These are phyloP conservation scores for Cantharis rufa DNA, from an alignment of 2,888 invertebrate species.

Conservation along the genomic window DNA sequence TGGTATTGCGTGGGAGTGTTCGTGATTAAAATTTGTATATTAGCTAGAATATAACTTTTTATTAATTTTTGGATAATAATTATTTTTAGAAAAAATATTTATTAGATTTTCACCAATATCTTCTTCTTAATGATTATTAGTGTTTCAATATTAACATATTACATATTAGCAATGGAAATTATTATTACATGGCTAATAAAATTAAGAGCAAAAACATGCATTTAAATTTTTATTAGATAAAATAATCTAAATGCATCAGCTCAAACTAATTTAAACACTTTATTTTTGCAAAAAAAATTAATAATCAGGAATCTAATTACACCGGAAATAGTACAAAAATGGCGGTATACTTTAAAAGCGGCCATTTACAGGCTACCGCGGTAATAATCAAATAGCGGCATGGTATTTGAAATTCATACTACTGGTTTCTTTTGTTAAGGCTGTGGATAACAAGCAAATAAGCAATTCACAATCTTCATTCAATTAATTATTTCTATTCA, in stretches of 20 bases:
- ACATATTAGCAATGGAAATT: background rate
- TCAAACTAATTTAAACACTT: conserved; percentile 22
- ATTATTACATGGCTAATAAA: background rate
- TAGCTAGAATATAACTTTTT: background rate
- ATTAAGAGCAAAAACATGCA: background rate
- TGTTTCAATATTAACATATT: background rate
- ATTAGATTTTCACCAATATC: background rate
- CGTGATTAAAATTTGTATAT: background rate
- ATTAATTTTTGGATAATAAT: too few species aligned
- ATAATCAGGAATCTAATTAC: conserved; percentile 23
- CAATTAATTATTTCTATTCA: conserved; percentile 34
- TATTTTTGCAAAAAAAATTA: conserved; percentile 15
- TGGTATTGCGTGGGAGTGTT: background rate
- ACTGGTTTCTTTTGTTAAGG: conserved; percentile 32
- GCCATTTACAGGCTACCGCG: conserved; percentile 34
- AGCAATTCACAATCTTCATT: conserved; percentile 39
- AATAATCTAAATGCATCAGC: background rate
- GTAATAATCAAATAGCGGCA: conserved; percentile 35
- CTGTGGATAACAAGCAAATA: conserved; percentile 36
- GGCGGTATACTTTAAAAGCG: conserved; percentile 35
- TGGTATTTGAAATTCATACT: conserved; percentile 26
- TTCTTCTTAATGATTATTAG: background rate
- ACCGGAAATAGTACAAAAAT: conserved; percentile 31
- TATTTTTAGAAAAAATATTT: background rate
- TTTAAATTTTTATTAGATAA: background rate